Conservation (phyloP, 2,797 vertebrate species). For the Crypturellus tataupa region DNA sequence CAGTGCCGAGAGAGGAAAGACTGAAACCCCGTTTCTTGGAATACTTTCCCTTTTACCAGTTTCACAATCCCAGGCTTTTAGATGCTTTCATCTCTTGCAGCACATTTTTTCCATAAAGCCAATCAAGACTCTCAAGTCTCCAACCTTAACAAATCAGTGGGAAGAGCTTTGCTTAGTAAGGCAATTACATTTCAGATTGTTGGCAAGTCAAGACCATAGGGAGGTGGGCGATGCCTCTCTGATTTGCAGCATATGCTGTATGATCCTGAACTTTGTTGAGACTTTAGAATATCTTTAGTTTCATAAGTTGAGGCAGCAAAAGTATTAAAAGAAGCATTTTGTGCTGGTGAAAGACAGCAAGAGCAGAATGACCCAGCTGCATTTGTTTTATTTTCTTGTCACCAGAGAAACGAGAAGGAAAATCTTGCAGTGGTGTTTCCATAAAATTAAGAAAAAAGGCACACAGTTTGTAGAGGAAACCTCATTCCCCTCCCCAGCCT, state of each 20-base stretch:
- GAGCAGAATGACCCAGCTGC: slow-evolving; percentile 63
- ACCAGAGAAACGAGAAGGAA: slow-evolving; percentile 78
- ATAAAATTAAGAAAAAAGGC: slow-evolving; percentile 52
- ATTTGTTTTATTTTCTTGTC: slow-evolving; percentile 80
- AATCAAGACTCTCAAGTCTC: background rate
- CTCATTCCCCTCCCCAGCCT: background rate
- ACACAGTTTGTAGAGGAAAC: slow-evolving; percentile 49
- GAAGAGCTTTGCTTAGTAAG: background rate
- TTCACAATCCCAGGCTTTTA: slow-evolving; percentile 29
- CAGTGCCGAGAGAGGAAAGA: background rate
- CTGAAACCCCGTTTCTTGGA: background rate
- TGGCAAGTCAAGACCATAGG: background rate
- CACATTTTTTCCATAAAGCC: slow-evolving; percentile 15
- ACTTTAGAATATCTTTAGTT: background rate
- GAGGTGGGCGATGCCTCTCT: background rate
- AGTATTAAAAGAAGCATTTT: slow-evolving; percentile 22
- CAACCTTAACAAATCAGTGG: background rate
- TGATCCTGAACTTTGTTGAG: background rate
- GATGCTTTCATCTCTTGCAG: slow-evolving; percentile 12
- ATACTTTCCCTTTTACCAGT: background rate
- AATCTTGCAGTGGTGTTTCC: slow-evolving; percentile 72
- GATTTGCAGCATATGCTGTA: background rate
- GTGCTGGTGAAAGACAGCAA: slow-evolving; percentile 6
- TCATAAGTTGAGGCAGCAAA: background rate
- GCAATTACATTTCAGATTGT: background rate